phyloP scores from a whole-genome alignment of 2,113 vertebrate species.

The Charadrius vociferus region DNA sequence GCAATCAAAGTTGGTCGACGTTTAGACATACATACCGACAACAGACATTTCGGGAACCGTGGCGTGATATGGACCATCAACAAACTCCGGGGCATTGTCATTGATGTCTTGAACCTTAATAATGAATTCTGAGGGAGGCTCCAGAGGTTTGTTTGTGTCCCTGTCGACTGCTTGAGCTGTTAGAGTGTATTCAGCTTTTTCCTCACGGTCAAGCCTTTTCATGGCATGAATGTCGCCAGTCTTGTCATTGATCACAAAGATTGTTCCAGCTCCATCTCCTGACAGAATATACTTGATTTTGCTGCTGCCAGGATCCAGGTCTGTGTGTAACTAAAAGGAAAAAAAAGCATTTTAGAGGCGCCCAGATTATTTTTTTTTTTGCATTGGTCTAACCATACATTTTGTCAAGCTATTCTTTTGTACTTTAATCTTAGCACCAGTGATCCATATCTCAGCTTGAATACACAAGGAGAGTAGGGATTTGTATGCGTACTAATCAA shows the following conservation, averaged over 20 bases:
- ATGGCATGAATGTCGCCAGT: constrained; percentile 99
- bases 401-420: background rate
- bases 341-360: constrained; percentile 26
- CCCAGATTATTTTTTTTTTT: background rate
- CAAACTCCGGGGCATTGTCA: constrained; percentile 96
- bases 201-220: constrained; percentile 97
- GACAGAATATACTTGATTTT: constrained; percentile 95
- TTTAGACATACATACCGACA: constrained; percentile 84
- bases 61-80: constrained; percentile 91
- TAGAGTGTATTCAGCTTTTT: constrained; percentile 96
- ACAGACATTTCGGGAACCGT: constrained; percentile 95
- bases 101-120: constrained; percentile 99
- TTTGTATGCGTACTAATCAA: constrained; percentile 32
- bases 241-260: constrained; percentile 96
- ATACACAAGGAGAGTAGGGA: background rate
- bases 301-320: constrained; percentile 89
- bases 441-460: background rate
- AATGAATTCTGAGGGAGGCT: constrained; percentile 97
- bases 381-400: background rate
- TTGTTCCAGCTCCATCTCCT: constrained; percentile 96
- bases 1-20: background rate
- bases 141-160: constrained; percentile 89
- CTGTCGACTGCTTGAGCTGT: constrained; percentile 93
- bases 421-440: background rate
- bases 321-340: constrained; percentile 90